Percentiles rank a stretch among this genome's conserved stretches.
These are phyloP conservation scores for Arion vulgaris DNA, from an alignment of 1,140 invertebrate species.

Conservation along the genomic window DNA sequence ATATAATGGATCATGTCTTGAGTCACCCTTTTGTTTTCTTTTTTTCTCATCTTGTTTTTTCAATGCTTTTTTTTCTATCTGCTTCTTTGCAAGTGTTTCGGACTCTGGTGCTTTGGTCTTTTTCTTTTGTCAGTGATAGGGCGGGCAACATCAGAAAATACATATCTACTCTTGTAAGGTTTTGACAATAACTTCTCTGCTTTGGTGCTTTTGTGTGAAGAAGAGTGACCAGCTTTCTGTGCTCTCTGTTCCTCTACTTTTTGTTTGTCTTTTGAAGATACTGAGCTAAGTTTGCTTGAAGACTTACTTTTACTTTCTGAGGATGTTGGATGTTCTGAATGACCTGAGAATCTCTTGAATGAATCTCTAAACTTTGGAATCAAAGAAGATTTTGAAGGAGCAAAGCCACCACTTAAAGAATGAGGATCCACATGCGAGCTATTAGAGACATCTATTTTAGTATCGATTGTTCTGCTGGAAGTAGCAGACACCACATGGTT, in stretches of 20 bases:
- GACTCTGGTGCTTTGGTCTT: neutral
- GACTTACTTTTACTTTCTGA: neutral
- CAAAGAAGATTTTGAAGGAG: neutral
- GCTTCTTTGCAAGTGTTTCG: neutral
- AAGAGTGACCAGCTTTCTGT: neutral
- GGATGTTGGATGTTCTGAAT: neutral
- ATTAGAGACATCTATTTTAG: neutral
- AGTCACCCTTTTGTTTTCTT: neutral
- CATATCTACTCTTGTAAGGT: conserved; percentile 24
- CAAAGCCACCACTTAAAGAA: neutral
- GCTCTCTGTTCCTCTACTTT: neutral
- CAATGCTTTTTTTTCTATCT: too few relatives aligned
- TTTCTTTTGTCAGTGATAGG: neutral
- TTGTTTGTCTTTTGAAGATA: neutral
- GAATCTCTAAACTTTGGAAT: conserved; percentile 26
- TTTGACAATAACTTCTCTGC: neutral
- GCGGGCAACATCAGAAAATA: conserved; percentile 27
- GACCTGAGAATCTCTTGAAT: neutral
- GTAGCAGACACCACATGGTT: neutral
- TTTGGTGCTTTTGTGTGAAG: neutral
- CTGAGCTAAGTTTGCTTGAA: neutral
- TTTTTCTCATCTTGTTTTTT: conserved; percentile 11
- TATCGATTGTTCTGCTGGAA: neutral
- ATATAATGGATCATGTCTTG: neutral
- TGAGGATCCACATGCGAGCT: neutral